These are phyloP conservation scores for Octomys mimax DNA, from an alignment of 2,797 vertebrate species.

Conservation along the genomic window DNA sequence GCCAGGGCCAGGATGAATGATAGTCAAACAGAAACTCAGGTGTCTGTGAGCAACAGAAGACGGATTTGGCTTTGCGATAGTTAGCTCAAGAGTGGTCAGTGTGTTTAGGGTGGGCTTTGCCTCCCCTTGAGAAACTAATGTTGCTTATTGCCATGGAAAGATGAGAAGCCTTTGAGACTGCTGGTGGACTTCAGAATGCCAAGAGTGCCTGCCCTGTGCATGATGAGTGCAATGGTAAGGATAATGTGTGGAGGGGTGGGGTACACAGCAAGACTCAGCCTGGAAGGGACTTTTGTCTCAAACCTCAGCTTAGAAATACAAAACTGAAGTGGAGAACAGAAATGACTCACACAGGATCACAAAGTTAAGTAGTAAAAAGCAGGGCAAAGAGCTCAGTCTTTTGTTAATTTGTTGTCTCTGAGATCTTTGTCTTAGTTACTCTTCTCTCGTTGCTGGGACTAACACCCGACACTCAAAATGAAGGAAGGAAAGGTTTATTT, in stretches of 20 bases:
- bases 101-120: not conserved
- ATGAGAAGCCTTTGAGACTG: not conserved
- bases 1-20: not conserved
- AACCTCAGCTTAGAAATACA: not conserved
- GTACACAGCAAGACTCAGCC: not conserved
- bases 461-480: too few relatives aligned
- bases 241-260: rapidly evolving
- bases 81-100: not conserved
- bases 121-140: not conserved
- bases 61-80: not conserved
- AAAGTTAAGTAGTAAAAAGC: not conserved
- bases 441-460: too few relatives aligned
- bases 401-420: not conserved
- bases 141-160: not conserved
- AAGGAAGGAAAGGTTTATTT: too few relatives aligned
- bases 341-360: not conserved
- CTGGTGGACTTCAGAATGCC: not conserved
- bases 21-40: not conserved
- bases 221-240: not conserved
- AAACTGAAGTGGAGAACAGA: not conserved
- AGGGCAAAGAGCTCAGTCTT: not conserved
- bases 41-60: not conserved
- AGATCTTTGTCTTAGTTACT: too few relatives aligned
- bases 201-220: not conserved
- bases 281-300: not conserved